Evolutionary conservation across 2,113 vertebrate genomes (phyloP), one percentile per base, ranked within the genome.

Genomic region (Diadophis punctatus): DNA sequence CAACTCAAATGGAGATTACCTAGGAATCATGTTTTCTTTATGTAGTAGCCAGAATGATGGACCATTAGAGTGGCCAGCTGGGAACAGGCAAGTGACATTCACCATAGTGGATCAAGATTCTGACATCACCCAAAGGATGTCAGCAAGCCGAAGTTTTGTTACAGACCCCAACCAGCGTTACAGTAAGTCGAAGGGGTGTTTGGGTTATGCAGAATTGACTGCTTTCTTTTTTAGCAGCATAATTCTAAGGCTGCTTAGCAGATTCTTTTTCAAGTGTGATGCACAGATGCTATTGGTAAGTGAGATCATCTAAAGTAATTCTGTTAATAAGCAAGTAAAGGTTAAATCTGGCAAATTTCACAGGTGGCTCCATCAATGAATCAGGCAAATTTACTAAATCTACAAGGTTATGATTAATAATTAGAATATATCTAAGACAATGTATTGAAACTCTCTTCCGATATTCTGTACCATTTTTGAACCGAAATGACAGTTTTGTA

Each of bases 51-150:
- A 98, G n/a, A 98, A 99, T 0, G 98, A 99, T 6, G 96, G 27
- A 0, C 96, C 98, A 39, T 94, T 99, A 95, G 97, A 99, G 92
- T 99, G 99, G 99, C 99, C 99, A 0, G 98, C 96, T 3, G 94
- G 97, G 49, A 98, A 99, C 96, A 97, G 98, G 88, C 99, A 99
- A 95, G 98, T 91, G 23, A 94, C 95, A 0, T 91, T 99, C 52
- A 98, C 98, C 0, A 96, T 99, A 53, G 97, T 99, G 49, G 99
- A 99, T 96, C 98, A 99, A 95, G 97, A 99, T 88, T 97, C 98
- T 0, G 97, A 99, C 0, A 68, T 97, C 88, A 96, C 95, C 30
- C 94, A 97, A 8, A 98, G 98, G 96, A 99, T 99, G 98, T 99
- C 99, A 22, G 93, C 98, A 0, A 98, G 97, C 63, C 96, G 94